Conservation (phyloP, 2,113 vertebrate species). For the Mustela lutreola region DNA sequence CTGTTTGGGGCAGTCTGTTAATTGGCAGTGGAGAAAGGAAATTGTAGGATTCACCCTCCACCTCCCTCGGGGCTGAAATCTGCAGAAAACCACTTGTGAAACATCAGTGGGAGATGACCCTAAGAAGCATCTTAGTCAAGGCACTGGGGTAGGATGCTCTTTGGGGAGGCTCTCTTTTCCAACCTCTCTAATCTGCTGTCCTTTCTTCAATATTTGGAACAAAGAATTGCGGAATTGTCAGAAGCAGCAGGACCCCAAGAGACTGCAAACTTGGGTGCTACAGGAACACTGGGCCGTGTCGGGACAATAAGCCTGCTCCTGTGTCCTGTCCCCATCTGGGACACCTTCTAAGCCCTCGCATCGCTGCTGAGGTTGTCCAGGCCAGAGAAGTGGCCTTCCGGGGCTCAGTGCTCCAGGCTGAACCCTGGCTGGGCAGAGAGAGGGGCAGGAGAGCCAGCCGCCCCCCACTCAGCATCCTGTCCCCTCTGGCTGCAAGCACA, state of each 20-base stretch:
- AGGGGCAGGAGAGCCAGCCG: not conserved
- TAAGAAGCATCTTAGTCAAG: not conserved
- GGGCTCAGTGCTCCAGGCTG: not conserved
- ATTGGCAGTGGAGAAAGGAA: not conserved
- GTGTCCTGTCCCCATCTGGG: not conserved
- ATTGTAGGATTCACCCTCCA: not conserved
- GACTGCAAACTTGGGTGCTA: not conserved
- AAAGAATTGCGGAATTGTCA: not conserved
- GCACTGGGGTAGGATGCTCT: not conserved
- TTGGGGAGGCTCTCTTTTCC: not conserved
- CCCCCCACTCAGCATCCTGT: not conserved
- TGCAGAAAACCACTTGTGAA: not conserved
- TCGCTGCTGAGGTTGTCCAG: not conserved
- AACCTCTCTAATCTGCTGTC: rapidly evolving
- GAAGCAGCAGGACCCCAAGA: not conserved
- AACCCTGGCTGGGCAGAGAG: not conserved
- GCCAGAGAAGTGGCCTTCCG: not conserved
- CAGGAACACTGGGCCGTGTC: not conserved
- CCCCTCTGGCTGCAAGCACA: not conserved
- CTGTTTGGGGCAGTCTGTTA: not conserved
- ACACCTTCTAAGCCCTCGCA: not conserved
- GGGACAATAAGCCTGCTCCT: not conserved
- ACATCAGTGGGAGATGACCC: not conserved
- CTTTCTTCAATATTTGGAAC: not conserved
- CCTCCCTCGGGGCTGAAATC: not conserved